Evolutionary conservation across 2,888 invertebrate species (phyloP), one percentile per base, ranked within the genome.

Genomic region (Oscheius myriophilus): DNA sequence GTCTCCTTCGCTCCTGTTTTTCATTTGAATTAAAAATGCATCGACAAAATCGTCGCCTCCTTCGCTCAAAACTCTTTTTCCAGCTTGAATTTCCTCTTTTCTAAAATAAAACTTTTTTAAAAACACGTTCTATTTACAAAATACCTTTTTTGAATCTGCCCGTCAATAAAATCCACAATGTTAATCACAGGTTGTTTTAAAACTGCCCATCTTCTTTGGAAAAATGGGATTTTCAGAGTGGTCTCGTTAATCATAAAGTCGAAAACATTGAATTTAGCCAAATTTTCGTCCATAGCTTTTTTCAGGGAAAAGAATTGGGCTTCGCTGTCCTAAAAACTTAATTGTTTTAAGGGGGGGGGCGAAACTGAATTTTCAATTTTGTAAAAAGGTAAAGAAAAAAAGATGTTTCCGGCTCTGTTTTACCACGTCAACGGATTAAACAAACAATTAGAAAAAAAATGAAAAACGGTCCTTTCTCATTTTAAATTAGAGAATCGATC

Each of bases 41-140:
- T 53, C 53, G 4, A 53, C 53, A 25, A 53, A 53, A 26, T 53
- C 53, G 23, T 53, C 53, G 2, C 25, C 25, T 21, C 16, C 53
- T 23, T 25, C 53, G 16, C 26, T 18, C 18, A 53, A 12, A 16
- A 18, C 18, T 16, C 25, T 16, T 4, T 49, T 9, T 6, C 49
- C 49, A 18, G 3, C 11, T 49, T 49, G n/a, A 21, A 49, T 49
- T 21, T 49, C 49, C 11, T 49, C 18, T 18, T 18, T n/a, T 49
- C 49, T 49, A 11, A 4, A 9, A 49, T 6, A 49, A n/a, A n/a
- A n/a, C n/a, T 18, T n/a, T 49, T 21, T 6, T 49, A 4, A 6
- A 49, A n/a, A 49, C 3, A 6, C 11, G 11, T 49, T 33, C 33
- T 33, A 33, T n/a, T n/a, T n/a, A n/a, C n/a, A 43, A n/a, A n/a